Evolutionary conservation across 1,140 invertebrate species (phyloP), one percentile per base, ranked within the genome.

Genomic region (Drosophila nigromelanica): DNA sequence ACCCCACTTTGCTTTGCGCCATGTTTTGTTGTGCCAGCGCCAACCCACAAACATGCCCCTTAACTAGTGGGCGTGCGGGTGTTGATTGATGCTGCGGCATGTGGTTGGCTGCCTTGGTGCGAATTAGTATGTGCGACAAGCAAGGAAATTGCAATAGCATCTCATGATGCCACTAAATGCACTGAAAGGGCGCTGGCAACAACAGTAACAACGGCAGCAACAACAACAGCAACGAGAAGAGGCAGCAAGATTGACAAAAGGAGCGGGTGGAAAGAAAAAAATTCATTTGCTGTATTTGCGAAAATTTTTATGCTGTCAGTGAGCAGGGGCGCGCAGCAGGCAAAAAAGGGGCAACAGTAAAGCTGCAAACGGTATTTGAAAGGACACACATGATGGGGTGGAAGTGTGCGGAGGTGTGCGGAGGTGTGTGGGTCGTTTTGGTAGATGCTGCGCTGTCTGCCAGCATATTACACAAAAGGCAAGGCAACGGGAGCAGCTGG

Each of bases 111-210:
- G 67, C 48, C 76, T 80, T 61, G 50, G 69, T 80, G 83, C 83
- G 86, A 89, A 89, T 89, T 89, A 89, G 85, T 89, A 89, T 83
- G 80, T 89, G 85, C 86, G 85, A 89, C 85, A 89, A 89, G 77
- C 80, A 89, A 83, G 85, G 85, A 89, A 89, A 89, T 89, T 89
- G 85, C 85, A 89, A 87, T 89, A 89, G 80, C 85, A 85, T 89
- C 82, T 86, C 85, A 89, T 89, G 85, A 90, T 89, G 85, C 85
- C 85, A 89, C 85, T 89, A 89, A 89, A 89, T 89, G 83, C 71
- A 77, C 60, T 64, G 67, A 75, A 78, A 68, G 66, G 64, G 71
- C 47, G 69, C 55, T 68, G 6, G 15, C 40, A 56, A 60, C 76
- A 74, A 75, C 81, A 73, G 50, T 21, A 61, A 56, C 15, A 60